Evolutionary conservation across 2,797 vertebrate genomes (phyloP).

Genomic region (Epinephelus awoara): DNA sequence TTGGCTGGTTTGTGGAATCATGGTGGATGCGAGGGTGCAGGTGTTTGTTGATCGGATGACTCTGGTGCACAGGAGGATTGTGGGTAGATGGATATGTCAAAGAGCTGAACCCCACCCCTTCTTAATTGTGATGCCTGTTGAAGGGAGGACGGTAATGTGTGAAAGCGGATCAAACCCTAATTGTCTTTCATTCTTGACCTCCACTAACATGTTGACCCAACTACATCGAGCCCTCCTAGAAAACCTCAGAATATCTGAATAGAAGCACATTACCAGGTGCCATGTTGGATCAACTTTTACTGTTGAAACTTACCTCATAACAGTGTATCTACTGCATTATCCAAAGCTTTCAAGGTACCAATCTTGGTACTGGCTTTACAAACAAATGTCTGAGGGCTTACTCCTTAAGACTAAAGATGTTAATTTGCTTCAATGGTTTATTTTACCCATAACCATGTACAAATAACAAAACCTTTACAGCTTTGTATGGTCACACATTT

Average conservation of each 20-base stretch:
- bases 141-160: constrained; percentile 59
- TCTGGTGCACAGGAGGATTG: constrained; percentile 85
- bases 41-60: constrained; percentile 85
- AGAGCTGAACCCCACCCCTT: constrained; percentile 72
- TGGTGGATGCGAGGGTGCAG: constrained; percentile 84
- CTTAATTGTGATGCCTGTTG: constrained; percentile 64
- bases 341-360: constrained; percentile 42
- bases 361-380: constrained; percentile 40
- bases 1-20: constrained; percentile 82
- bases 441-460: constrained; percentile 88
- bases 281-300: constrained; percentile 38
- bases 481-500: constrained; percentile 86
- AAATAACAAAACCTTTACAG: constrained; percentile 88
- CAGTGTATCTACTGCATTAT: constrained; percentile 53
- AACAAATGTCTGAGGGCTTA: constrained; percentile 65
- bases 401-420: constrained; percentile 81
- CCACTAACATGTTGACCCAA: constrained; percentile 36
- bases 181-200: constrained; percentile 33
- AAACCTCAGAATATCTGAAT: constrained; percentile 17
- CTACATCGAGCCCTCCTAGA: constrained; percentile 39
- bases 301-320: constrained; percentile 77
- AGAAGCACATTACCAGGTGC: constrained; percentile 53
- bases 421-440: constrained; percentile 86
- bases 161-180: constrained; percentile 56
- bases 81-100: constrained; percentile 85